Evolutionary conservation across 2,888 invertebrate species (phyloP).

Genomic region (Xanthostigma xanthostigma): DNA sequence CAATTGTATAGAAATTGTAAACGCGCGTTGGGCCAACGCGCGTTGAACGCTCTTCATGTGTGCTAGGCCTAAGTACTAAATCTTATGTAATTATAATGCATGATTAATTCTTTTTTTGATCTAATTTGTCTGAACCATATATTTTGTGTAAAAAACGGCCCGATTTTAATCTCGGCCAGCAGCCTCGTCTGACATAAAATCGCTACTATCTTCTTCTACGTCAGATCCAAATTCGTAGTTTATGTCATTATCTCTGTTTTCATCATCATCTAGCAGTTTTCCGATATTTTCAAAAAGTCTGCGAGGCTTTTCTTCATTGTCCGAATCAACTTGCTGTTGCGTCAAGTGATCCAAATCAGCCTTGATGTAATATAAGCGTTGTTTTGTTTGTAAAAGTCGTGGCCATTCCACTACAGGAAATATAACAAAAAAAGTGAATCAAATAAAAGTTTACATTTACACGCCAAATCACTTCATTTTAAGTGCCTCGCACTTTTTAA

Average conservation of each 20-base stretch:
- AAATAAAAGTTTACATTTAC: too few species aligned
- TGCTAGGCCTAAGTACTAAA: too few species aligned
- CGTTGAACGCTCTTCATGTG: too few species aligned
- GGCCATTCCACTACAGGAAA: conserved; percentile 1
- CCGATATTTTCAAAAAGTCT: not conserved
- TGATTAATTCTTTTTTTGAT: too few species aligned
- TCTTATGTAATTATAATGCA: too few species aligned
- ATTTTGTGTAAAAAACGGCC: not conserved
- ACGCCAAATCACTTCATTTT: too few species aligned
- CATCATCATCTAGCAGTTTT: not conserved
- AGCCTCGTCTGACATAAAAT: not conserved
- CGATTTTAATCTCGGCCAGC: not conserved
- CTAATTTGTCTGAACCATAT: too few species aligned
- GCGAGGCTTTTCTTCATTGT: not conserved
- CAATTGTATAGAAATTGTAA: too few species aligned
- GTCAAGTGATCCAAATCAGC: not conserved
- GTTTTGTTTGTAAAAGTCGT: not conserved
- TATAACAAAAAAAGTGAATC: not conserved
- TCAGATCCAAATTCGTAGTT: not conserved
- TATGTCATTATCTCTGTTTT: not conserved
- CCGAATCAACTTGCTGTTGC: not conserved
- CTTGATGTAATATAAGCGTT: not conserved
- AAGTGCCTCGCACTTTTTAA: too few species aligned
- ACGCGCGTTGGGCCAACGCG: too few species aligned
- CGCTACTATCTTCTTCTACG: not conserved